Conservation (phyloP, 2,113 vertebrate genomes). For the Hypanus sabinus region DNA sequence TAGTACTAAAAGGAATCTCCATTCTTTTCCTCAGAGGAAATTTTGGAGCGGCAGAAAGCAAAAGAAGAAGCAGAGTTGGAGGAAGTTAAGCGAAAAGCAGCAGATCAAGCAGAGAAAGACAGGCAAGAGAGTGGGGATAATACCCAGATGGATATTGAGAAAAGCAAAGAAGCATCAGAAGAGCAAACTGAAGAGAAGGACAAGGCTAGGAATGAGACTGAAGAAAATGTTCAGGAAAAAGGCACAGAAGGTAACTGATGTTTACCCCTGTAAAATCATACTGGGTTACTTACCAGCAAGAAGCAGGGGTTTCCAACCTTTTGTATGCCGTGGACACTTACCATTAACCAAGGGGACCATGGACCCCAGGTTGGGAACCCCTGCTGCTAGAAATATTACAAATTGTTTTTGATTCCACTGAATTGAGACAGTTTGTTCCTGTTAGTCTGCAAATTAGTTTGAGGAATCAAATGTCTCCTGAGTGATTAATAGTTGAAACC, state of each 20-base stretch:
- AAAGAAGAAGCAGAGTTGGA: slow-evolving; percentile 67
- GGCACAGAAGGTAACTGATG: slow-evolving; percentile 59
- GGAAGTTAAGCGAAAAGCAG: slow-evolving; percentile 60
- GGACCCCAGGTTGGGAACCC: no score
- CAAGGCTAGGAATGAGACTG: slow-evolving; percentile 49
- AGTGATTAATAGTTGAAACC: neutral
- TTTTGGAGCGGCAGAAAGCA: slow-evolving; percentile 69
- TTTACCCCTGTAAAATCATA: neutral
- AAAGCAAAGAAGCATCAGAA: slow-evolving; percentile 46
- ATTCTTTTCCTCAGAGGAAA: slow-evolving; percentile 59
- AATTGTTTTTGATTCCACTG: neutral
- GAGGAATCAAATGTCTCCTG: neutral
- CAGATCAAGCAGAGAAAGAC: slow-evolving; percentile 65
- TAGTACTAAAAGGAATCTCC: neutral
- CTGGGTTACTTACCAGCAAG: neutral
- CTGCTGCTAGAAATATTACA: no score
- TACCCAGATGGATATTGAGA: slow-evolving; percentile 53
- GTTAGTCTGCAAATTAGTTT: neutral
- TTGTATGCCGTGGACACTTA: no score
- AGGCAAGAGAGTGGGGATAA: slow-evolving; percentile 58
- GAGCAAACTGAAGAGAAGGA: slow-evolving; percentile 55
- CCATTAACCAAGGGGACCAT: no score
- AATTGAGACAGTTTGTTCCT: neutral
- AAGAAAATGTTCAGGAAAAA: slow-evolving; percentile 54
- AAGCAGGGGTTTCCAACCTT: no score